A percentile compares a stretch with the other conserved stretches of the same genome.
phyloP scores from a whole-genome alignment of 2,888 invertebrate genomes.

The Drosophila nr. fundita region DNA sequence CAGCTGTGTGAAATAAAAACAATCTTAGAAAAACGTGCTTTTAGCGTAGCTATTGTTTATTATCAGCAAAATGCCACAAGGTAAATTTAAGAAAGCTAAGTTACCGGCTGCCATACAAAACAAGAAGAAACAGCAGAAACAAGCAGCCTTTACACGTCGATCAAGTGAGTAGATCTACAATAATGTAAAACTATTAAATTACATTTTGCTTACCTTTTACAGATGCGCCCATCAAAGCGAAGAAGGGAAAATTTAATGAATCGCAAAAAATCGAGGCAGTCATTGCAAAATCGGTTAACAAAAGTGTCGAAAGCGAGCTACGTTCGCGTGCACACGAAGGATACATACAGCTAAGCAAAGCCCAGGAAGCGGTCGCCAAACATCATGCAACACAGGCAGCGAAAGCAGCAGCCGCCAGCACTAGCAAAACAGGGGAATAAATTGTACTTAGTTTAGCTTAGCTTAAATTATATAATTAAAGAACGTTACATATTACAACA shows the following conservation, averaged over 20 bases:
- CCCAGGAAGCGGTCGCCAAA: slow-evolving; percentile 86
- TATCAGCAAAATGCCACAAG: slow-evolving; percentile 86
- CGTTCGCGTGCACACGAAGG: slow-evolving; percentile 86
- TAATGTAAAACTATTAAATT: slow-evolving; percentile 2
- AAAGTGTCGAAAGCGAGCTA: slow-evolving; percentile 87
- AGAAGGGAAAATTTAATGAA: slow-evolving; percentile 87
- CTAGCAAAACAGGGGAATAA: slow-evolving; percentile 36
- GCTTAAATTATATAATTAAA: slow-evolving; percentile 10
- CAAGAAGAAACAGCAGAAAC: slow-evolving; percentile 86
- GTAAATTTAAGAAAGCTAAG: slow-evolving; percentile 88
- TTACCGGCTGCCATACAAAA: slow-evolving; percentile 86
- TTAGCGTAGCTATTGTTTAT: not conserved
- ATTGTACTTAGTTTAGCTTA: slow-evolving; percentile 12
- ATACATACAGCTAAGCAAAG: slow-evolving; percentile 85
- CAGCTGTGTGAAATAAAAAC: slow-evolving; percentile 47
- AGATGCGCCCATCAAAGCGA: slow-evolving; percentile 88
- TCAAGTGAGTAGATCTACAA: slow-evolving; percentile 85
- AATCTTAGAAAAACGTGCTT: slow-evolving; percentile 43
- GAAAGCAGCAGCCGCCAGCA: slow-evolving; percentile 57
- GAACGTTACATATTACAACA: not conserved
- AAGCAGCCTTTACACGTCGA: slow-evolving; percentile 86
- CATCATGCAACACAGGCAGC: slow-evolving; percentile 75
- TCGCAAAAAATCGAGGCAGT: slow-evolving; percentile 87
- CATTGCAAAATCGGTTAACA: slow-evolving; percentile 88
- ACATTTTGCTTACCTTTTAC: slow-evolving; percentile 81